Conservation (phyloP, 2,888 invertebrate species). For the Lasioglossum malachurum region DNA sequence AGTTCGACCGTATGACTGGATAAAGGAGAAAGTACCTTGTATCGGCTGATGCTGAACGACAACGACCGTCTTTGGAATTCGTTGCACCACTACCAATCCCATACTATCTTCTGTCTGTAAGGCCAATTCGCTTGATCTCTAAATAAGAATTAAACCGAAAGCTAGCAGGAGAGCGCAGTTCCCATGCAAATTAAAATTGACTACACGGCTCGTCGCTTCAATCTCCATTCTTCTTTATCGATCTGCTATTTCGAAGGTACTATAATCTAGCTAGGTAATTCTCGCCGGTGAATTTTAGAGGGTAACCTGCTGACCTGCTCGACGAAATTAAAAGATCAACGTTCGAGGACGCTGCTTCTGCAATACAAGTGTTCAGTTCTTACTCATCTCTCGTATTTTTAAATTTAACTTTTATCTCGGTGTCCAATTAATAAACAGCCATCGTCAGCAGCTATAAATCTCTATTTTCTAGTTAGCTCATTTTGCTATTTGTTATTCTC, state of each 20-base stretch:
- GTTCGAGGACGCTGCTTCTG: neutral
- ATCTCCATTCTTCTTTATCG: constrained; percentile 23
- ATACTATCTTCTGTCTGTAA: constrained; percentile 29
- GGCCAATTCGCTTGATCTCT: constrained; percentile 61
- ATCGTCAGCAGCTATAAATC: too few species aligned
- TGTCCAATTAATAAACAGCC: too few species aligned
- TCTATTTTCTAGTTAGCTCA: too few species aligned
- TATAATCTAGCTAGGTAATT: neutral
- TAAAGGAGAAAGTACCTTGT: constrained; percentile 46
- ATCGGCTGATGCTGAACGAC: constrained; percentile 43
- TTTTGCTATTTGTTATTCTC: too few species aligned
- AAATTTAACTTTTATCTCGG: too few species aligned
- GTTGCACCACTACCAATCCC: constrained; percentile 22
- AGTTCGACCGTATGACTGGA: constrained; percentile 59
- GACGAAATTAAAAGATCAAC: neutral
- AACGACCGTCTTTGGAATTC: constrained; percentile 35
- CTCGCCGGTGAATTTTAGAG: neutral
- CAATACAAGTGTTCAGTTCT: neutral
- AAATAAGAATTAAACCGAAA: constrained; percentile 72
- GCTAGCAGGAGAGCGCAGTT: constrained; percentile 40
- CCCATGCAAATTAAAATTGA: constrained; percentile 70
- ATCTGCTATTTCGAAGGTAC: neutral
- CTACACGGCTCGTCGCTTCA: constrained; percentile 45
- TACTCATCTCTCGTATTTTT: too few species aligned
- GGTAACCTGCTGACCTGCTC: neutral